Evolutionary conservation across 2,113 vertebrate genomes (phyloP).

Genomic region (Marmota flaviventris): DNA sequence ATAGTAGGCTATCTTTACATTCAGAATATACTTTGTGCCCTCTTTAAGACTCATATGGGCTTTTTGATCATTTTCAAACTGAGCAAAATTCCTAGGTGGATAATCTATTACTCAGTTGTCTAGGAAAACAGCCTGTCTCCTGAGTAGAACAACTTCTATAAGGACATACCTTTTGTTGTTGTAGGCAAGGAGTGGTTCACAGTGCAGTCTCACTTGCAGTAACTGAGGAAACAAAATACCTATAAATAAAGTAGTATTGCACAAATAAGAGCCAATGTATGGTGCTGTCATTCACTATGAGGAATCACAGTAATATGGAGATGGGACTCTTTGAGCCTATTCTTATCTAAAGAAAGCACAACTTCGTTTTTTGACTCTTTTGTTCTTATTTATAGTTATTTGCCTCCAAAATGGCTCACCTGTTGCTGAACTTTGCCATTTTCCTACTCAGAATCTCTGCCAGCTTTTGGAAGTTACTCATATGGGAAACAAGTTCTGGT

Average conservation of each 20-base stretch:
- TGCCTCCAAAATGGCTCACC: background rate
- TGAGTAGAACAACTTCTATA: background rate
- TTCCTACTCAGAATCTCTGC: background rate
- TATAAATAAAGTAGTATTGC: background rate
- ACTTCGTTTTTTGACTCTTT: background rate
- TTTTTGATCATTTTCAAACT: background rate
- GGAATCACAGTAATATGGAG: background rate
- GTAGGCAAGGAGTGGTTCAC: background rate
- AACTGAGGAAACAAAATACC: background rate
- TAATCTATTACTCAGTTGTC: background rate
- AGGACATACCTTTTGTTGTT: background rate
- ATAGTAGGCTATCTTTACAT: background rate
- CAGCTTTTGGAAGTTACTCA: background rate
- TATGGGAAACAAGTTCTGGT: background rate
- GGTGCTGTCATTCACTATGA: background rate
- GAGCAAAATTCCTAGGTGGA: background rate
- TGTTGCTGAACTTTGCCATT: background rate
- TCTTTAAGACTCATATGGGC: background rate
- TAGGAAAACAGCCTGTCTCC: background rate
- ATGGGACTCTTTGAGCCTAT: background rate
- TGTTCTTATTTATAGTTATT: background rate
- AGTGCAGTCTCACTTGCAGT: background rate
- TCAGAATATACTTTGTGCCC: background rate
- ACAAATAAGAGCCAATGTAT: background rate
- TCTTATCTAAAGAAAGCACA: background rate